Evolutionary conservation across 2,888 invertebrate species (phyloP).

Genomic region (Hirtodrosophila alboralis): DNA sequence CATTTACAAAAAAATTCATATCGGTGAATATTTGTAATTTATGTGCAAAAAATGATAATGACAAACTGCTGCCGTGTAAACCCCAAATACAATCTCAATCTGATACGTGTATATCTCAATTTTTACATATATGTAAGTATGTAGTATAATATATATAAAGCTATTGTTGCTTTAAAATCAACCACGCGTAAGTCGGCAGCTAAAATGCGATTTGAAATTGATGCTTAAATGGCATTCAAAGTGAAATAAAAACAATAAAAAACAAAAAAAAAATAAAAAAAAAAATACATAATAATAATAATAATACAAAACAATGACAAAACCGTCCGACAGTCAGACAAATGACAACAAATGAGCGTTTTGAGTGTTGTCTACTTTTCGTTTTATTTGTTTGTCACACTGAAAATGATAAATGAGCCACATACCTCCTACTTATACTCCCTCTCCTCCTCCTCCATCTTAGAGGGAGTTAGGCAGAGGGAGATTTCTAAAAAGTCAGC

Average conservation of each 20-base stretch:
- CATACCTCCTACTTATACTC: too few species aligned
- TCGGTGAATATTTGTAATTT: conserved; percentile 24
- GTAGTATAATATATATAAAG: conserved; percentile 9
- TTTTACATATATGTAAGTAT: conserved; percentile 5
- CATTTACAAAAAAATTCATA: too few species aligned
- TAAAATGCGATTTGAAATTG: conserved; percentile 66
- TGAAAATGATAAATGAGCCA: conserved; percentile 72
- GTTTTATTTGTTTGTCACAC: conserved; percentile 58
- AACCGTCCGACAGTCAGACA: conserved; percentile 39
- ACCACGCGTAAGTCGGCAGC: conserved; percentile 71
- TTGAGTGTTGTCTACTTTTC: conserved; percentile 61
- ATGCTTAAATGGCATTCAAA: conserved; percentile 70
- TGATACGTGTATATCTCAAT: conserved; percentile 3
- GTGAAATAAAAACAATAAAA: conserved; percentile 42
- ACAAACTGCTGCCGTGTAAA: too few species aligned
- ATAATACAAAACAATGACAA: conserved; percentile 32
- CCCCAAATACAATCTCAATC: background rate
- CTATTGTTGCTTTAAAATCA: conserved; percentile 29
- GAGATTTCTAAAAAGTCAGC: conserved; percentile 15
- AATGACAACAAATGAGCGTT: conserved; percentile 70
- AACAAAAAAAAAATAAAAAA: conserved; percentile 48
- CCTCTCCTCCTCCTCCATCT: too few species aligned
- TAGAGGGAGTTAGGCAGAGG: conserved; percentile 1
- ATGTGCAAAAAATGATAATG: conserved; percentile 38
- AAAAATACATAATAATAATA: conserved; percentile 22